Conservation (phyloP, 2,797 vertebrate species). For the Enteromius argenteus region DNA sequence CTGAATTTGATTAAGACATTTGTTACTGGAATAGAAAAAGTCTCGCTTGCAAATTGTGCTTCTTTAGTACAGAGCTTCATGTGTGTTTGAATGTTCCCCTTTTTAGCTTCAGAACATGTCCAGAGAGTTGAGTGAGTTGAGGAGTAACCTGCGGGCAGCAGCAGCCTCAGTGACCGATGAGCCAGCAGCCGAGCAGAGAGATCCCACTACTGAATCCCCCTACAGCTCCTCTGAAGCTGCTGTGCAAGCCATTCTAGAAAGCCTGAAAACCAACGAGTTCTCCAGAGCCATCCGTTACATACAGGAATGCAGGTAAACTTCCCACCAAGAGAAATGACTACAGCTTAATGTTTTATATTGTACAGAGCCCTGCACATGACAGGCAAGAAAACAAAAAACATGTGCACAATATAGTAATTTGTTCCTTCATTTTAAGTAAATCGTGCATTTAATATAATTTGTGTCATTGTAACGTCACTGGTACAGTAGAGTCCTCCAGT, state of each 20-base stretch:
- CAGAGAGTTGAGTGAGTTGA: conserved; percentile 90
- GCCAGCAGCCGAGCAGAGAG: conserved; percentile 62
- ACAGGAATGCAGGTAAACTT: conserved; percentile 89
- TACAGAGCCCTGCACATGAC: too few relatives aligned
- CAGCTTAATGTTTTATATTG: not conserved
- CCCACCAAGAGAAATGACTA: not conserved
- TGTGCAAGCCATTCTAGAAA: conserved; percentile 93
- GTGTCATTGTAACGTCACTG: too few relatives aligned
- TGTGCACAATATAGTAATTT: too few relatives aligned
- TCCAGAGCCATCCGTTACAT: conserved; percentile 85
- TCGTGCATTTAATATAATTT: too few relatives aligned
- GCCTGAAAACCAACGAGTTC: conserved; percentile 88
- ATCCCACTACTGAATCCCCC: conserved; percentile 70
- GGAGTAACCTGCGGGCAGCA: conserved; percentile 87
- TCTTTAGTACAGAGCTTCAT: not conserved
- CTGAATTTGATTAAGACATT: not conserved
- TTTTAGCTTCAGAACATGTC: conserved; percentile 93
- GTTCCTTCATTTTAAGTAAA: too few relatives aligned
- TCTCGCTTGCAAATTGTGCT: not conserved
- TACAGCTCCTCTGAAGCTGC: conserved; percentile 83
- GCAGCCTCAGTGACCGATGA: conserved; percentile 77
- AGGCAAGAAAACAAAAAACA: too few relatives aligned
- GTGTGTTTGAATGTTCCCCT: conserved; percentile 1
- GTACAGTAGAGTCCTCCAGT: too few relatives aligned
- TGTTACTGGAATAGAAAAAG: not conserved